A percentile compares a stretch with the other conserved stretches of the same genome.
Evolutionary conservation across 2,113 vertebrate genomes (phyloP).

Genomic region (Neotragus moschatus): DNA sequence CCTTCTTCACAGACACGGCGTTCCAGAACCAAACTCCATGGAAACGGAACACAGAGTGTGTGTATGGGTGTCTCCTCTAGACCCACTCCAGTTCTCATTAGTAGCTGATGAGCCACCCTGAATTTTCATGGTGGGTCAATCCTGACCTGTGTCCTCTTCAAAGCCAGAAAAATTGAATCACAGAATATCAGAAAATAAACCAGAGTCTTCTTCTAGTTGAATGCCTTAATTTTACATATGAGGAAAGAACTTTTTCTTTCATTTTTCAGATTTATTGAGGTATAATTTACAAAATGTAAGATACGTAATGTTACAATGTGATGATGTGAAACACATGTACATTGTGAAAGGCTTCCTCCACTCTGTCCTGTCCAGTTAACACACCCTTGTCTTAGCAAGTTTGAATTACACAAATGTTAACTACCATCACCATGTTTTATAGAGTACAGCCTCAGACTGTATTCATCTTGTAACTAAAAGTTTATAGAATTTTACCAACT

Average conservation of each 20-base stretch:
- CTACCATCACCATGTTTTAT: neutral
- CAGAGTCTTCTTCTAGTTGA: neutral
- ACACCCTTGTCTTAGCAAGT: neutral
- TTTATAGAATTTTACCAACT: neutral
- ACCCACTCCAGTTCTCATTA: neutral
- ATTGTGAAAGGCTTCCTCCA: neutral
- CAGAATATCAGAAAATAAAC: neutral
- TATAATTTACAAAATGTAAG: neutral
- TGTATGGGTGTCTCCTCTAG: neutral
- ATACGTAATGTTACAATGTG: neutral
- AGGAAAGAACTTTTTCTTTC: neutral
- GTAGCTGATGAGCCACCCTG: neutral
- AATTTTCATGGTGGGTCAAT: neutral
- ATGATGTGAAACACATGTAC: neutral
- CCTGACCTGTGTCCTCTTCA: neutral
- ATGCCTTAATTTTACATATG: neutral
- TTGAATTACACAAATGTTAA: neutral
- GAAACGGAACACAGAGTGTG: slow-evolving; percentile 25
- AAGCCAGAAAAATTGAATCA: neutral
- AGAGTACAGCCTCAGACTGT: neutral
- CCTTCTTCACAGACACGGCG: slow-evolving; percentile 45
- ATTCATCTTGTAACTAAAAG: neutral
- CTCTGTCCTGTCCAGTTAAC: neutral
- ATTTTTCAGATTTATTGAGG: neutral
- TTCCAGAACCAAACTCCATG: slow-evolving; percentile 48